Evolutionary conservation across 2,113 vertebrate species (phyloP).

Genomic region (Megalops atlanticus): DNA sequence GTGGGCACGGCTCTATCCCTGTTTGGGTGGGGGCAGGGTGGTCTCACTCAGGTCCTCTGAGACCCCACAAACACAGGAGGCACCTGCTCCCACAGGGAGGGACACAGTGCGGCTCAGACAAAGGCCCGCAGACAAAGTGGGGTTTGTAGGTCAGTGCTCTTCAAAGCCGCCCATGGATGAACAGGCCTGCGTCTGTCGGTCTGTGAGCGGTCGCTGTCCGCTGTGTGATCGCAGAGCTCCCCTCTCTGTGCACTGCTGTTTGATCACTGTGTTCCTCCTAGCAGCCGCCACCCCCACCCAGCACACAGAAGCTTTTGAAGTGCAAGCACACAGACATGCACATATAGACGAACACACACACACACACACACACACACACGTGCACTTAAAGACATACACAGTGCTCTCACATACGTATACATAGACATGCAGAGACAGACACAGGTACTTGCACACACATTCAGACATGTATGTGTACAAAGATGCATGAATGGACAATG

Average conservation of each 20-base stretch:
- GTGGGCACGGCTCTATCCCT: too few species aligned
- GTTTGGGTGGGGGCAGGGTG: too few species aligned
- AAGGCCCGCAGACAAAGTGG: neutral
- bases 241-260: neutral
- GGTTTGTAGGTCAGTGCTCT: neutral
- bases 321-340: neutral
- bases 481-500: neutral
- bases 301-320: too few species aligned
- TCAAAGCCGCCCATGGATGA: neutral
- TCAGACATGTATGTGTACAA: neutral
- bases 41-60: neutral
- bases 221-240: too few species aligned
- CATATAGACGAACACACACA: neutral
- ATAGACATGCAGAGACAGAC: neutral
- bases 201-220: neutral
- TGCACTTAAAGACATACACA: neutral
- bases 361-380: neutral
- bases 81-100: too few species aligned
- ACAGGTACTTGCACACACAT: neutral
- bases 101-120: neutral
- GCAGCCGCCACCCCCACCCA: neutral
- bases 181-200: neutral
- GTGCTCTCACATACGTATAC: neutral
- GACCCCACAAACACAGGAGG: neutral
- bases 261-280: neutral